phyloP scores from a whole-genome alignment of 2,797 vertebrate species.

The Ctenopoma multispine region DNA sequence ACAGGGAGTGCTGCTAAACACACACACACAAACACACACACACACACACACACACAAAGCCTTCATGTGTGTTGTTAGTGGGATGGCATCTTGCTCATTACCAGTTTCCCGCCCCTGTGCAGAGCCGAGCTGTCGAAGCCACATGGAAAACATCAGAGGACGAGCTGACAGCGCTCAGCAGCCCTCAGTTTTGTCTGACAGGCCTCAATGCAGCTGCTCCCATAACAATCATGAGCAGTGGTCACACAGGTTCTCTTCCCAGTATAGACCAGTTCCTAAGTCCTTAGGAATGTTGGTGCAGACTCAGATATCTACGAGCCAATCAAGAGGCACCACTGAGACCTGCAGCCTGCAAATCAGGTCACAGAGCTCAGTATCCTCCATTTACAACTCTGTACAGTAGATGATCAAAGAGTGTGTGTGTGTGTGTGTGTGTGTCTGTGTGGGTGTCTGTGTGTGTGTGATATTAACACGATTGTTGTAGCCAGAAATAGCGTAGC shows the following conservation, averaged over 20 bases:
- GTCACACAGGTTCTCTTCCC: neutral
- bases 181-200: constrained; percentile 43
- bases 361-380: too few relatives aligned
- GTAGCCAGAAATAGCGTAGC: too few relatives aligned
- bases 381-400: too few relatives aligned
- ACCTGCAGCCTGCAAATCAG: too few relatives aligned
- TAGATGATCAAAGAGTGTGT: too few relatives aligned
- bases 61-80: constrained; percentile 19
- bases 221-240: neutral
- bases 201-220: constrained; percentile 1
- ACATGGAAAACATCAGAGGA: constrained; percentile 45
- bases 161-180: constrained; percentile 49
- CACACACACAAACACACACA: neutral
- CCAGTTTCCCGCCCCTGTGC: constrained; percentile 23
- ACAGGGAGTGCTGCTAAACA: constrained; percentile 16
- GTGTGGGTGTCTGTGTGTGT: too few relatives aligned
- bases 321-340: neutral
- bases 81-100: constrained; percentile 39
- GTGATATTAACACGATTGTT: too few relatives aligned
- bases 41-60: neutral
- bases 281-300: too few relatives aligned
- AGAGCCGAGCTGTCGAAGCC: constrained; percentile 11
- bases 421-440: too few relatives aligned
- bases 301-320: too few relatives aligned
- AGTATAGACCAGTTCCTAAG: too few relatives aligned